Evolutionary conservation across 2,797 vertebrate genomes (phyloP).

Genomic region (Otolemur crassicaudatus): DNA sequence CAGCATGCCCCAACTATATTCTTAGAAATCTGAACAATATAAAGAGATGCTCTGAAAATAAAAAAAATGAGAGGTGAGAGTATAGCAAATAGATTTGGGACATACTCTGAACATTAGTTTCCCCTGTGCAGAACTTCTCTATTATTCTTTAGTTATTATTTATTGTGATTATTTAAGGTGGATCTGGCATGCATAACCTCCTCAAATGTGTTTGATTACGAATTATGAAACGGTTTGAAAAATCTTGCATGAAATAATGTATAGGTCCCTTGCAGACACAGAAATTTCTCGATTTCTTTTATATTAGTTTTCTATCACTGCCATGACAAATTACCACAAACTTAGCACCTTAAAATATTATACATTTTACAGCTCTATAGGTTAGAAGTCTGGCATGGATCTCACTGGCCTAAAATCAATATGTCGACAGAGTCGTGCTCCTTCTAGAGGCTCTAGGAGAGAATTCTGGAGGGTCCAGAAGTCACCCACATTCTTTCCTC

Average conservation of each 20-base stretch:
- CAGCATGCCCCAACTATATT: not conserved
- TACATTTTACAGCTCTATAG: not conserved
- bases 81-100: not conserved
- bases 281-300: not conserved
- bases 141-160: not conserved
- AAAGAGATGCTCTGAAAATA: constrained; percentile 35
- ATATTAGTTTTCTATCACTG: not conserved
- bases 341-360: not conserved
- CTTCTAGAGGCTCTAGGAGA: not conserved
- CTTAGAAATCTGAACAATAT: not conserved
- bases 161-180: not conserved
- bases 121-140: not conserved
- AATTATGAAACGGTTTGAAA: not conserved
- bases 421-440: not conserved
- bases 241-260: not conserved
- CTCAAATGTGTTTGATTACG: not conserved
- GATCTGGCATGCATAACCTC: not conserved
- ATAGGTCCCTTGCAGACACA: not conserved
- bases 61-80: not conserved
- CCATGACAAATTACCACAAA: not conserved
- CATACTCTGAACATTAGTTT: not conserved
- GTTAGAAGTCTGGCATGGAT: not conserved
- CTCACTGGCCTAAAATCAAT: not conserved
- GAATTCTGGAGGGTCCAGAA: not conserved
- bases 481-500: not conserved